Conservation (phyloP, 2,888 invertebrate genomes). For the Electrophaes corylata region DNA sequence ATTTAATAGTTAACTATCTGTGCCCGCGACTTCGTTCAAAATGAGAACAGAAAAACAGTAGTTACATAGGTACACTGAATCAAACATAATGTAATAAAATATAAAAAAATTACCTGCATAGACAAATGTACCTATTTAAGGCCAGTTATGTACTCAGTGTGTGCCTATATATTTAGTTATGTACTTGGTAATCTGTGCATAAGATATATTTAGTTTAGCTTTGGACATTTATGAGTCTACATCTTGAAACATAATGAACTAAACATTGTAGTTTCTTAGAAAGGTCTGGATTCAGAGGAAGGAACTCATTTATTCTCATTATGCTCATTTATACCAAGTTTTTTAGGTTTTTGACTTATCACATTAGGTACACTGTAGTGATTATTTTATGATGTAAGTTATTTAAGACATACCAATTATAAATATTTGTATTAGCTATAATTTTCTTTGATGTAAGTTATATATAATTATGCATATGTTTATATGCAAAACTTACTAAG, state of each 20-base stretch:
- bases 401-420: not conserved
- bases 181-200: not conserved
- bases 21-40: too few relatives aligned
- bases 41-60: too few relatives aligned
- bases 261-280: not conserved
- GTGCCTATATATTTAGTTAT: not conserved
- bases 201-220: not conserved
- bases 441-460: too few relatives aligned
- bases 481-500: too few relatives aligned
- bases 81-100: too few relatives aligned
- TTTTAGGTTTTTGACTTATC: not conserved
- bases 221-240: not conserved
- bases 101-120: too few relatives aligned
- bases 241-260: not conserved
- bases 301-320: not conserved
- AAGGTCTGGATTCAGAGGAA: not conserved
- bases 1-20: too few relatives aligned
- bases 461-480: too few relatives aligned
- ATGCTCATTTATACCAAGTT: too few relatives aligned
- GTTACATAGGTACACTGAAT: too few relatives aligned
- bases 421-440: not conserved
- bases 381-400: not conserved
- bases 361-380: not conserved
- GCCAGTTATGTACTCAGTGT: too few relatives aligned
- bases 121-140: too few relatives aligned